These are phyloP conservation scores for Acleris sparsana DNA, from an alignment of 2,888 invertebrate species.

Conservation along the genomic window DNA sequence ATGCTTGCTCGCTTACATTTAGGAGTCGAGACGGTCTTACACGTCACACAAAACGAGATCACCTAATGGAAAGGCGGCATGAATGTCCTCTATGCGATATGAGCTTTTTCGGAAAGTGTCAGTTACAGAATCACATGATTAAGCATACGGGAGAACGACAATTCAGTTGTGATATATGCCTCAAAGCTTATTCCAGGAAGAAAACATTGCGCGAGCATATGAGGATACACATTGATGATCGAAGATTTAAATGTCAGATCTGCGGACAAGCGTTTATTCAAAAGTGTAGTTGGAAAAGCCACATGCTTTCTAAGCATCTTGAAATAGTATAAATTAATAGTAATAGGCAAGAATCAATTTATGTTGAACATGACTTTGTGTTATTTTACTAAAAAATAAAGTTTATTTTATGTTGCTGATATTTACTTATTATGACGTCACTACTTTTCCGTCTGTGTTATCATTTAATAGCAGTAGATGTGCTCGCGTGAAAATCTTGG, in stretches of 20 bases:
- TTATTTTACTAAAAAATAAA: too few relatives aligned
- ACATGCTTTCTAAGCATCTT: conserved; percentile 43
- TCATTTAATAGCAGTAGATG: too few relatives aligned
- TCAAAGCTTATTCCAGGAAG: conserved; percentile 52
- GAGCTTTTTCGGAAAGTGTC: conserved; percentile 50
- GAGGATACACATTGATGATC: conserved; percentile 53
- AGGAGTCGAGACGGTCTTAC: conserved; percentile 37
- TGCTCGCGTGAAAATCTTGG: too few relatives aligned
- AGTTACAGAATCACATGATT: conserved; percentile 63
- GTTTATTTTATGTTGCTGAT: too few relatives aligned
- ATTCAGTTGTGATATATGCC: conserved; percentile 61
- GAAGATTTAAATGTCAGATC: conserved; percentile 37
- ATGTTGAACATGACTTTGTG: background rate
- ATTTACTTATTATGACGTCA: too few relatives aligned
- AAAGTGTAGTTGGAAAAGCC: conserved; percentile 53
- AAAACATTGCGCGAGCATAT: conserved; percentile 52
- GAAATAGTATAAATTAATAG: conserved; percentile 37
- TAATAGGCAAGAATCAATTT: background rate
- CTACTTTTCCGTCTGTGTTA: too few relatives aligned
- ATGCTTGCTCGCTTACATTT: conserved; percentile 41
- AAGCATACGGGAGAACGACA: conserved; percentile 61
- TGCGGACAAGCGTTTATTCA: conserved; percentile 54
- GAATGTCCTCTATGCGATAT: conserved; percentile 44
- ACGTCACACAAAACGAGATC: conserved; percentile 44
- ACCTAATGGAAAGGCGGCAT: conserved; percentile 45